A percentile compares a stretch with the other conserved stretches of the same genome.
These are phyloP conservation scores for Sarcophaga caerulescens DNA, from an alignment of 2,888 invertebrate species.

Conservation along the genomic window DNA sequence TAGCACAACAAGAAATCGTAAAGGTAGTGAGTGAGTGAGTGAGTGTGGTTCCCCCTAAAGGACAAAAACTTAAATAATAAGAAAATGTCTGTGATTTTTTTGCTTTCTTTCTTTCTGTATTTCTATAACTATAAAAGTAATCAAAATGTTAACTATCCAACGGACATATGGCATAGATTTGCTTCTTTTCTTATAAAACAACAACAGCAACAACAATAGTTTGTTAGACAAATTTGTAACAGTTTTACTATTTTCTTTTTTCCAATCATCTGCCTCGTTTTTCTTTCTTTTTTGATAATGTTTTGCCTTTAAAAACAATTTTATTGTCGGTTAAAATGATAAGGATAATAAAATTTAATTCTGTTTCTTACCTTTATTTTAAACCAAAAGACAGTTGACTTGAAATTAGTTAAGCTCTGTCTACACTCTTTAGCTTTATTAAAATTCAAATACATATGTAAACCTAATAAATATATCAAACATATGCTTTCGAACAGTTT, in stretches of 20 bases:
- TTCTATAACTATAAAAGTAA: background rate
- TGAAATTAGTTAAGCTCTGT: constrained; percentile 56
- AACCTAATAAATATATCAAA: constrained; percentile 59
- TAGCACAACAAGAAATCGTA: constrained; percentile 40
- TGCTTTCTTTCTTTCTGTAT: constrained; percentile 13
- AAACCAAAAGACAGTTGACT: constrained; percentile 9
- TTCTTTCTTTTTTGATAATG: background rate
- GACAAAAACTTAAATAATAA: constrained; percentile 19
- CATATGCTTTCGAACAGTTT: constrained; percentile 54
- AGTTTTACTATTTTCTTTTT: constrained; percentile 39
- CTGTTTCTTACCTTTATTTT: background rate
- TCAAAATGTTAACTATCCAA: background rate
- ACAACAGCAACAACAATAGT: constrained; percentile 20
- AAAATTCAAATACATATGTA: background rate
- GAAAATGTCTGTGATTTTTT: constrained; percentile 20
- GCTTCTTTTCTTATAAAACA: constrained; percentile 35
- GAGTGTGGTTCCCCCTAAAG: constrained; percentile 17
- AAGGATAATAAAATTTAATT: constrained; percentile 62
- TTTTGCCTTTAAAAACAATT: constrained; percentile 37
- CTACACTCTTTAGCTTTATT: constrained; percentile 7
- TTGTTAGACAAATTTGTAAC: constrained; percentile 35
- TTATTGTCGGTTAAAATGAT: constrained; percentile 65
- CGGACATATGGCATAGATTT: background rate
- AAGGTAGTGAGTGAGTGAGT: background rate
- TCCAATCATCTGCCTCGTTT: constrained; percentile 62